Evolutionary conservation across 1,140 invertebrate species (phyloP), one percentile per base, ranked within the genome.

Genomic region (Lordiphosa stackelbergi): DNA sequence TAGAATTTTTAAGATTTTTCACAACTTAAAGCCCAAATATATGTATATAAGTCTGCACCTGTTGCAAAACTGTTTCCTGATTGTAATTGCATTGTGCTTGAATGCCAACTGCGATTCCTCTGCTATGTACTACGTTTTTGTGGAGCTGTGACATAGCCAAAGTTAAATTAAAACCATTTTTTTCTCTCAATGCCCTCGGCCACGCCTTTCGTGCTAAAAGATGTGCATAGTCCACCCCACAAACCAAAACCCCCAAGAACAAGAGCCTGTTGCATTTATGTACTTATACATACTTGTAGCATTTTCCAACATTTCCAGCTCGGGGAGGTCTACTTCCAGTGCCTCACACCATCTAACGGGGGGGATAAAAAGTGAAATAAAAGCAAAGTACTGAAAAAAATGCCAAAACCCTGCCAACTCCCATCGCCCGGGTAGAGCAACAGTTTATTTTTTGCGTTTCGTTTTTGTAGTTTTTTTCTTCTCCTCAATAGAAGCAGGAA

Each of bases 151-250:
- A 65, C 72, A 66, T 19, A 41, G 55, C 59, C 48, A 72, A 83
- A 83, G 66, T 83, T 81, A 81, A 81, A 81, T 81, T 81, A 81
- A 83, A 77, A 62, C 65, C 66, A 83, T 65, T 83, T 79, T 65
- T 75, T 48, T 42, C 37, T 22, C 62, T 43, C 41, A 16, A 52
- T 58, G 47, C 47, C 34, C 38, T 41, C 53, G 64, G 64, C 66
- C 64, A 68, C 64, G 65, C 65, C 64, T 68, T 68, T 65, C 61
- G 42, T 68, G 49, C 42, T 9, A 53, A 9, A 22, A 22, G 12
- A 38, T 53, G 24, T 36, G 35, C 49, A 34, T 35, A 35, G 5
- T 49, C 31, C 47, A 24, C 49, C 48, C 53, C 59, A 41, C 36
- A 34, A 22, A 19, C 37, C 62, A 45, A 55, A 41, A 37, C 48